Evolutionary conservation across 2,797 vertebrate genomes (phyloP).

Genomic region (Thalassophryne amazonica): DNA sequence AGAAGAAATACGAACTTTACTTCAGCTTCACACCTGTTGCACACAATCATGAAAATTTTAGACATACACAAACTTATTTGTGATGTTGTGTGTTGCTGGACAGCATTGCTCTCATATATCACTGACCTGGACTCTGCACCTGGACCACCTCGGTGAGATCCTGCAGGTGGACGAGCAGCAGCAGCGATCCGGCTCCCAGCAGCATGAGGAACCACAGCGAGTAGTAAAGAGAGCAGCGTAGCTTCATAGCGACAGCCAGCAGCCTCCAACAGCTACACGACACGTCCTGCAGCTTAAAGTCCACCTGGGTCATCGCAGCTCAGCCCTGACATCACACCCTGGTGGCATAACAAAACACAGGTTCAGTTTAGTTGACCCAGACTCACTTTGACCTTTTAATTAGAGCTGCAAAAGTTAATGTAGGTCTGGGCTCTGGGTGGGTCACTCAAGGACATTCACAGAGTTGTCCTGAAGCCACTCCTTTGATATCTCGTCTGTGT

Average conservation of each 20-base stretch:
- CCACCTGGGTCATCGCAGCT: conserved; percentile 31
- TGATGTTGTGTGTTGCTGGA: background rate
- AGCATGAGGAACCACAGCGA: conserved; percentile 85
- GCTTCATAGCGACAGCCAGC: conserved; percentile 77
- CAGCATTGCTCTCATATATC: too few species aligned
- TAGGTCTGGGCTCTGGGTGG: too few species aligned
- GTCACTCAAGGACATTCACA: too few species aligned
- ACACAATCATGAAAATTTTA: too few species aligned
- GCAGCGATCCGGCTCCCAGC: conserved; percentile 82
- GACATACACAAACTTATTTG: too few species aligned
- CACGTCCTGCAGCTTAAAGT: conserved; percentile 39
- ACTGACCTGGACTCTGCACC: conserved; percentile 81
- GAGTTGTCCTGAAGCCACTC: too few species aligned
- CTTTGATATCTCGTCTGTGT: too few species aligned
- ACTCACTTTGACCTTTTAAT: too few species aligned
- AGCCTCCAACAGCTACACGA: conserved; percentile 12
- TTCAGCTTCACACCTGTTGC: too few species aligned
- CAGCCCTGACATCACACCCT: conserved; percentile 23
- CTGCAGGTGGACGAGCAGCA: conserved; percentile 85
- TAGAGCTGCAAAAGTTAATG: too few species aligned
- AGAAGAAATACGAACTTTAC: too few species aligned
- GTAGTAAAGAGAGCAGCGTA: conserved; percentile 53
- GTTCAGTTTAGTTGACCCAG: too few species aligned
- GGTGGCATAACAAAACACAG: background rate
- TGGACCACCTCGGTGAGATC: conserved; percentile 78